Conservation (phyloP, 2,888 invertebrate species). For the Anthophora plumipes region DNA sequence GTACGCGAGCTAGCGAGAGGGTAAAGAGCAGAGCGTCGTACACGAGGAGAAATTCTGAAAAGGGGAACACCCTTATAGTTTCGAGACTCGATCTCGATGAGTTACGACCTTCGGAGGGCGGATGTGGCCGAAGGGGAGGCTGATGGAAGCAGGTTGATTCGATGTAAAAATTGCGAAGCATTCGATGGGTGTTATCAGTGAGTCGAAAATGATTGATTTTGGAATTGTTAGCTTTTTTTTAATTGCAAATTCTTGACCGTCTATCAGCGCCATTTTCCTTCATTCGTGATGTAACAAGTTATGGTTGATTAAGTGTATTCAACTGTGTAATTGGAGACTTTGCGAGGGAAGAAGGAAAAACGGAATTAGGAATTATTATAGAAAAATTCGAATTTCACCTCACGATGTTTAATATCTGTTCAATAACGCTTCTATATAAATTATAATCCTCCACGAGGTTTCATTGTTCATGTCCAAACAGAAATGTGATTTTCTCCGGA, state of each 20-base stretch:
- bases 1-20: not conserved
- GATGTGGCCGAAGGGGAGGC: not conserved
- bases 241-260: too few species aligned
- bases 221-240: too few species aligned
- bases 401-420: not conserved
- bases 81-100: conserved; percentile 36
- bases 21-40: not conserved
- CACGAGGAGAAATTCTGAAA: conserved; percentile 42
- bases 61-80: conserved; percentile 3
- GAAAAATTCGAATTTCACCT: not conserved
- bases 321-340: too few species aligned
- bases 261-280: too few species aligned
- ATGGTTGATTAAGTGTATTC: too few species aligned
- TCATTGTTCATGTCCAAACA: not conserved
- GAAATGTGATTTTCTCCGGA: not conserved
- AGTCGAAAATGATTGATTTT: not conserved
- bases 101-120: conserved; percentile 23
- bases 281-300: too few species aligned
- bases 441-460: conserved; percentile 1
- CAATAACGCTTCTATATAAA: not conserved
- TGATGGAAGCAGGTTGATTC: not conserved
- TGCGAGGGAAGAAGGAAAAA: too few species aligned
- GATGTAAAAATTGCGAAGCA: not conserved
- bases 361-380: too few species aligned
- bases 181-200: not conserved